A percentile compares a stretch with the other conserved stretches of the same genome.
Evolutionary conservation across 2,113 vertebrate species (phyloP).

Genomic region (Cebidichthys violaceus): DNA sequence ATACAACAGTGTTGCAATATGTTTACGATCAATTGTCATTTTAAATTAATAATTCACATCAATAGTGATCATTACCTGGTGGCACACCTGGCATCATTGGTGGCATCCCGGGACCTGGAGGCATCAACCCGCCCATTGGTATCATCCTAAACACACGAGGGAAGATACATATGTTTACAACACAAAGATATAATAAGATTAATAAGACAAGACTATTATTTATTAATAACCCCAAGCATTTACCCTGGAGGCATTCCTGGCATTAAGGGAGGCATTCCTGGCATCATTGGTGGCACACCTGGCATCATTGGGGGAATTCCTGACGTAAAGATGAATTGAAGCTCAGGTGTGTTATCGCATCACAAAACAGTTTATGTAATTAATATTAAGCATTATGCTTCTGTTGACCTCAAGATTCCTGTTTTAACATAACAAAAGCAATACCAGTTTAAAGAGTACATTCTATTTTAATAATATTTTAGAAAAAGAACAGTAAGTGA

Average conservation of each 20-base stretch:
- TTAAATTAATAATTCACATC: background rate
- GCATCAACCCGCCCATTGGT: constrained; percentile 93
- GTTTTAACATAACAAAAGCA: too few species aligned
- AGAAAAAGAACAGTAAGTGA: too few species aligned
- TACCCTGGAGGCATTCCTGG: constrained; percentile 93
- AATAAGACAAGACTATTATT: background rate
- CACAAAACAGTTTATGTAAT: background rate
- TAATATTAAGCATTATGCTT: too few species aligned
- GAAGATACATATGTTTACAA: background rate
- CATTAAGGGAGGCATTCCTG: constrained; percentile 91
- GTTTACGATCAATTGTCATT: background rate
- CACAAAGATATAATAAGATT: background rate
- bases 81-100: constrained; percentile 66
- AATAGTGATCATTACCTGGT: constrained; percentile 57
- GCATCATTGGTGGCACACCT: constrained; percentile 90
- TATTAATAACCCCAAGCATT: background rate
- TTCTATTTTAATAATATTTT: too few species aligned
- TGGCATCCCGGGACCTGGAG: constrained; percentile 83
- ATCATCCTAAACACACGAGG: constrained; percentile 87
- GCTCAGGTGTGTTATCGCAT: background rate
- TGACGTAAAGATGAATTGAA: constrained; percentile 49
- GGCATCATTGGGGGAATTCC: constrained; percentile 90
- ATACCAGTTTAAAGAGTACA: too few species aligned
- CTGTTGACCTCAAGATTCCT: too few species aligned
- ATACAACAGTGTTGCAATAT: background rate